Base-by-base conservation (phyloP, 2,113 vertebrate genomes). In the Xiphophorus hellerii region DNA sequence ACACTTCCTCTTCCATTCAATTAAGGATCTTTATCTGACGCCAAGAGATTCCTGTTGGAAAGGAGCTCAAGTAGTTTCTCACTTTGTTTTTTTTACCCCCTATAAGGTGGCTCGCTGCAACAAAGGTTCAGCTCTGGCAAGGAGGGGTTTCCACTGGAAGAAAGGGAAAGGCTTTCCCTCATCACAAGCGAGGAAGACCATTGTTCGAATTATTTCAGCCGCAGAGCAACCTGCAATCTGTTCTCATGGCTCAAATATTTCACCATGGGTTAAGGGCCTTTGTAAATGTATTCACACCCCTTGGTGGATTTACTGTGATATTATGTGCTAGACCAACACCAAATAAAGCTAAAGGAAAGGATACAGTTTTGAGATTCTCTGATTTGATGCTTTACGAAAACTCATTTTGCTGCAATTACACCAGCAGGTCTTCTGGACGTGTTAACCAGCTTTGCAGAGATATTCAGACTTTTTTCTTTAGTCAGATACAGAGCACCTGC, bases 1-100 rank as follows among this genome's bases (percentile, higher is more conserved):
- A 69, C 73, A 85, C 92, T 94, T 94, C 93, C 93, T 88, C 90
- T 85, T 86, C 83, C 82, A 93, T 94, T 94, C 93, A 92, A 81
- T 93, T 87, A 90, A 87, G 78, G 74, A 69, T 72, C 87, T 88
- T 93, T 92, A 92, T 94, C 93, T 76, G 84, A 90, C 58, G 66
- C 33, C 54, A 72, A 86, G 83, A 77, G 39, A 90, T 92, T 93
- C 93, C 91, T 92, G 92, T 85, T 88, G 86, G 87, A 92, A 85
- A 65, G 66, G 17, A 61, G 76, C 73, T 79, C 44, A 80, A 84
- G 78, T 58, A 31, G 82, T 89, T 84, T 83, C 72, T 70, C 69
- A 67, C 73, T 84, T 86, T 90, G 83, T 82, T 87, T 75, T 44
- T 28, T 66, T 78, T 75, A 48, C 66, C 10, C 64, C 71, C 58